Conservation (phyloP, 1,140 invertebrate species). For the Calycopis cecrops region DNA sequence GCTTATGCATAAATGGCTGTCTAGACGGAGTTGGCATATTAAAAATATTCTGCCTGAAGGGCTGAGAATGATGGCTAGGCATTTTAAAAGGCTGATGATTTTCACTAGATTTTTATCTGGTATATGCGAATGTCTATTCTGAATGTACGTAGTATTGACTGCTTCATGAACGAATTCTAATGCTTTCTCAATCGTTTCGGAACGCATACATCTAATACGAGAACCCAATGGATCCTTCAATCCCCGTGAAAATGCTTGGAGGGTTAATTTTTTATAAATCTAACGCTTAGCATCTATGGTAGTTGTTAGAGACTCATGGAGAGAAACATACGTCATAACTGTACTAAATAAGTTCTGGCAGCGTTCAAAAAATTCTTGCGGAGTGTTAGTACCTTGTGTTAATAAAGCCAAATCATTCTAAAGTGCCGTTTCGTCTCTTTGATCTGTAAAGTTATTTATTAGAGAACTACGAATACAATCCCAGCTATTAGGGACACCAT, state of each 20-base stretch:
- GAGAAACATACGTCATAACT: conserved; percentile 20
- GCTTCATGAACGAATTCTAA: conserved; percentile 22
- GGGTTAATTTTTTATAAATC: conserved; percentile 17
- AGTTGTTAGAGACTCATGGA: conserved; percentile 15
- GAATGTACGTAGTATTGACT: too few relatives aligned
- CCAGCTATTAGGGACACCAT: conserved; percentile 15
- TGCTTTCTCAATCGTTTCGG: conserved; percentile 17
- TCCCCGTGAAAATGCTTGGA: conserved; percentile 20
- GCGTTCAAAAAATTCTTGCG: conserved; percentile 13
- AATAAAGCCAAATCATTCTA: too few relatives aligned
- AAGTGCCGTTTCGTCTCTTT: conserved; percentile 20
- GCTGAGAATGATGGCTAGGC: too few relatives aligned
- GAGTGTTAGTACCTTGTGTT: conserved; percentile 15
- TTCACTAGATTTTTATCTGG: conserved; percentile 12
- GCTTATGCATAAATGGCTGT: too few relatives aligned
- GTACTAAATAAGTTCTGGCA: conserved; percentile 9
- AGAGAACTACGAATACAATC: conserved; percentile 13
- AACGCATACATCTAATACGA: conserved; percentile 22
- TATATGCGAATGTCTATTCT: conserved; percentile 2
- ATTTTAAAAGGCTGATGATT: conserved; percentile 6
- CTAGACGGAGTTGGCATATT: too few relatives aligned
- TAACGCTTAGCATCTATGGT: conserved; percentile 15
- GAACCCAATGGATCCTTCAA: conserved; percentile 21
- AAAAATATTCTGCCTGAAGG: too few relatives aligned
- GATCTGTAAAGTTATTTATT: conserved; percentile 18